Percentiles rank a stretch among this genome's conserved stretches.
These are phyloP conservation scores for Melanargia galathea DNA, from an alignment of 2,888 invertebrate genomes.

Conservation along the genomic window DNA sequence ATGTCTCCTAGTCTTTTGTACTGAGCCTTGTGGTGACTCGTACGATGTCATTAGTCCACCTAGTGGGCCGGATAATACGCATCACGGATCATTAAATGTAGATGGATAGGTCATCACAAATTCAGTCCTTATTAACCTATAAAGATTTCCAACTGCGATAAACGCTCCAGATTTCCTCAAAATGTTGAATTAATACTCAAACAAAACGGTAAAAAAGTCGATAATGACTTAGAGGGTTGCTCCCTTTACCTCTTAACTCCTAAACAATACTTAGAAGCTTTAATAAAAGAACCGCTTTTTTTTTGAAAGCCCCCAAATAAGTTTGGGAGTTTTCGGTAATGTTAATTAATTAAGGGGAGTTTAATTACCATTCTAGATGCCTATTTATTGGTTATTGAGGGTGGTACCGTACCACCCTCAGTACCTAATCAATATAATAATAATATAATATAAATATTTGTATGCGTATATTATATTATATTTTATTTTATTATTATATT, in stretches of 20 bases:
- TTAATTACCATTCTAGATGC: slow-evolving; percentile 39
- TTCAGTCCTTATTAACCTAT: slow-evolving; percentile 36
- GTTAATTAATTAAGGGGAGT: slow-evolving; percentile 58
- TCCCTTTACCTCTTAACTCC: slow-evolving; percentile 67
- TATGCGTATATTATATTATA: too few relatives aligned
- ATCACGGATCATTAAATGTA: neutral
- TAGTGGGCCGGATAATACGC: neutral
- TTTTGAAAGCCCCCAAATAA: slow-evolving; percentile 53
- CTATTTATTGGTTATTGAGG: slow-evolving; percentile 9
- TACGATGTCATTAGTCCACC: neutral
- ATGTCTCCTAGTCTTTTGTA: too few relatives aligned
- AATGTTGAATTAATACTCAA: slow-evolving; percentile 53
- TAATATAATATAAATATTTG: too few relatives aligned
- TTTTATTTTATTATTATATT: too few relatives aligned
- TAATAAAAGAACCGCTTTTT: slow-evolving; percentile 75
- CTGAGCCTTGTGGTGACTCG: neutral
- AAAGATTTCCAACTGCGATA: slow-evolving; percentile 35
- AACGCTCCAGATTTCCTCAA: slow-evolving; percentile 30
- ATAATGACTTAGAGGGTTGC: slow-evolving; percentile 69
- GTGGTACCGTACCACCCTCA: too few relatives aligned
- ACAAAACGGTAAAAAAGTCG: slow-evolving; percentile 68
- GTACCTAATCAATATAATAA: too few relatives aligned
- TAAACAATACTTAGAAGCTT: slow-evolving; percentile 76
- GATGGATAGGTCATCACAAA: neutral
- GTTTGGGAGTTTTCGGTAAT: slow-evolving; percentile 47